Evolutionary conservation across 1,140 invertebrate species (phyloP).

Genomic region (Drosophila prosaltans): DNA sequence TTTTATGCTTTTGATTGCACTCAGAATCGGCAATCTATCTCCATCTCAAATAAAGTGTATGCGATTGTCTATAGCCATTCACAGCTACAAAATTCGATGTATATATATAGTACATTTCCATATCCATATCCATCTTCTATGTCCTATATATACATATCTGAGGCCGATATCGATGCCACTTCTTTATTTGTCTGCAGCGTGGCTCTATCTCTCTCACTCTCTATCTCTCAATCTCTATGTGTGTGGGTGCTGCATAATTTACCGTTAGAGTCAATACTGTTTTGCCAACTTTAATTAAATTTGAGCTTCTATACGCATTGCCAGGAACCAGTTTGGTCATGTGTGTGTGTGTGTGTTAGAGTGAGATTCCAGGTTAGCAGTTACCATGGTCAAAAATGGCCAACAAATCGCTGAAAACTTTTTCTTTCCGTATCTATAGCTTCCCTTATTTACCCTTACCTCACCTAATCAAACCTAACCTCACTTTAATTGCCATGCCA

Average conservation of each 20-base stretch:
- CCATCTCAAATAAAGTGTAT: constrained; percentile 1
- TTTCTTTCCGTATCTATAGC: not conserved
- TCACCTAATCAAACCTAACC: constrained; percentile 1
- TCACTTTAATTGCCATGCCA: constrained; percentile 19
- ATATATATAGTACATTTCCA: not conserved
- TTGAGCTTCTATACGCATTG: constrained; percentile 63
- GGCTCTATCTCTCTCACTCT: constrained; percentile 60
- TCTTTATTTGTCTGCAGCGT: not conserved
- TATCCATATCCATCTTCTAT: not conserved
- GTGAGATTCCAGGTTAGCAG: not conserved
- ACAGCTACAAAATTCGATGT: too few relatives aligned
- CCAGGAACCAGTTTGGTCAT: constrained; percentile 31
- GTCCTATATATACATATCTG: not conserved
- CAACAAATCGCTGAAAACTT: constrained; percentile 58
- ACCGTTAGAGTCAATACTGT: constrained; percentile 78
- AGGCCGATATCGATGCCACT: not conserved
- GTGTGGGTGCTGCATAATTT: constrained; percentile 75
- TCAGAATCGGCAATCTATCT: constrained; percentile 11
- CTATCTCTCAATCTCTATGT: constrained; percentile 67
- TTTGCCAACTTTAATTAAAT: constrained; percentile 79
- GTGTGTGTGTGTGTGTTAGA: not conserved
- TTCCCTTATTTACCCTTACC: constrained; percentile 5
- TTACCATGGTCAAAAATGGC: constrained; percentile 54
- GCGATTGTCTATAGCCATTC: not conserved
- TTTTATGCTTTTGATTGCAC: constrained; percentile 34